Conservation (phyloP, 2,888 invertebrate species). For the Seira sanloemensis region DNA sequence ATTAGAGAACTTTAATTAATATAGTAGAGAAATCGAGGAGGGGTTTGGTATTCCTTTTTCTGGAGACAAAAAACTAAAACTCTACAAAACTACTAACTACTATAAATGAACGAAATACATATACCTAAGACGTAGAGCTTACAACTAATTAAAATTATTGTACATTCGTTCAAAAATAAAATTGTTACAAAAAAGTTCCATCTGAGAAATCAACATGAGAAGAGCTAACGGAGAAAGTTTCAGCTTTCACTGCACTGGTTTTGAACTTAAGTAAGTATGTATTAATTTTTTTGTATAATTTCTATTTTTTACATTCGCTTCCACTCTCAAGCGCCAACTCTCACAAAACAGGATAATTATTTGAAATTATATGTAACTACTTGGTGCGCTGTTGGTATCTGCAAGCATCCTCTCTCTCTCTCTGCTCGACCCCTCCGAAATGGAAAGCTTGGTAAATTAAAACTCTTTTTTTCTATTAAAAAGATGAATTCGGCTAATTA, state of each 20-base stretch:
- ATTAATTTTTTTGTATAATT: too few species aligned
- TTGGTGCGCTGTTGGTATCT: too few species aligned
- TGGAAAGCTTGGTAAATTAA: not conserved
- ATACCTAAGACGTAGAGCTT: not conserved
- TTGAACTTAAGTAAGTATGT: not conserved
- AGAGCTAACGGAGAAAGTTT: conserved; percentile 41
- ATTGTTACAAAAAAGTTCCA: conserved; percentile 1
- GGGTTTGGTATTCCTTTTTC: not conserved
- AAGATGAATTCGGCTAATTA: conserved; percentile 3
- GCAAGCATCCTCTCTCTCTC: too few species aligned
- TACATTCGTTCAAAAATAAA: conserved; percentile 37
- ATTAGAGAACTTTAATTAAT: conserved; percentile 4
- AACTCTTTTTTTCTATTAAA: too few species aligned
- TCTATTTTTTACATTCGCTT: not conserved
- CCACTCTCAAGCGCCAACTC: not conserved
- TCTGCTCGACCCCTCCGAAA: not conserved
- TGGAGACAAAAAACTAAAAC: too few species aligned
- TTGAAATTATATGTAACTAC: too few species aligned
- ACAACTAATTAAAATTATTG: conserved; percentile 43
- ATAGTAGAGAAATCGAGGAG: too few species aligned
- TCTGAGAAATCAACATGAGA: conserved; percentile 43
- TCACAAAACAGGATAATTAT: too few species aligned
- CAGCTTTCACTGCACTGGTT: not conserved
- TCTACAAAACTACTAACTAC: too few species aligned
- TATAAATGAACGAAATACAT: not conserved